These are phyloP conservation scores for Macropodus opercularis DNA, from an alignment of 2,797 vertebrate genomes.

Conservation along the genomic window DNA sequence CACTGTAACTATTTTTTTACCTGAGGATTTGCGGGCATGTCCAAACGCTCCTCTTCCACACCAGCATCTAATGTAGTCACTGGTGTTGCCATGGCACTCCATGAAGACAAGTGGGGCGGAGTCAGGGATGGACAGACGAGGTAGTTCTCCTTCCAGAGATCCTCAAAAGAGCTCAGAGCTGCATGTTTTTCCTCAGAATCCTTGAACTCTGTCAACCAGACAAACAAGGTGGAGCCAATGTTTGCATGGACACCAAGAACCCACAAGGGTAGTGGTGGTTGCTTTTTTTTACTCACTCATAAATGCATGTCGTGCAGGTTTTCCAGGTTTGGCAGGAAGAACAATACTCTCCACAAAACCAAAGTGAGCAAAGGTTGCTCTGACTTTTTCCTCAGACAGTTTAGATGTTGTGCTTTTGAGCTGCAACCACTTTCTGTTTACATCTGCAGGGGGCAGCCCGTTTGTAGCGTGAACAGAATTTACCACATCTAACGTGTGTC, in stretches of 20 bases:
- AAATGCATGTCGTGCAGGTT: slow-evolving; percentile 75
- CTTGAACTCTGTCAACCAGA: slow-evolving; percentile 71
- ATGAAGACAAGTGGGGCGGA: slow-evolving; percentile 67
- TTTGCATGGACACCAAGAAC: background rate
- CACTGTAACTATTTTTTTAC: slow-evolving; percentile 18
- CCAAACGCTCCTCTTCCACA: background rate
- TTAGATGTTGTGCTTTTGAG: slow-evolving; percentile 28
- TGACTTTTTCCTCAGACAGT: slow-evolving; percentile 74
- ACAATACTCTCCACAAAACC: slow-evolving; percentile 77
- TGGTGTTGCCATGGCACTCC: slow-evolving; percentile 36
- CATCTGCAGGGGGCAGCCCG: background rate
- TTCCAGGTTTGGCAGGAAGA: slow-evolving; percentile 73
- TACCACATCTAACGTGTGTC: slow-evolving; percentile 8
- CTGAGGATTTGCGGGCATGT: slow-evolving; percentile 17
- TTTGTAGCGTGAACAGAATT: background rate
- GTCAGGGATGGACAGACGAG: slow-evolving; percentile 78
- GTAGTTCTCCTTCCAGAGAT: slow-evolving; percentile 72
- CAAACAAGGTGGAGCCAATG: background rate
- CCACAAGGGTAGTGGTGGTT: rapidly evolving
- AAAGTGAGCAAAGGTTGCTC: slow-evolving; percentile 74
- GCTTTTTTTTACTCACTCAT: slow-evolving; percentile 81
- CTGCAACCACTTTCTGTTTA: slow-evolving; percentile 7
- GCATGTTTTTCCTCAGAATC: slow-evolving; percentile 55
- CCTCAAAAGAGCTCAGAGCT: slow-evolving; percentile 70
- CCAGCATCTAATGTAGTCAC: background rate